Base-by-base conservation (phyloP, 1,140 invertebrate genomes). In the Nomia melanderi region DNA sequence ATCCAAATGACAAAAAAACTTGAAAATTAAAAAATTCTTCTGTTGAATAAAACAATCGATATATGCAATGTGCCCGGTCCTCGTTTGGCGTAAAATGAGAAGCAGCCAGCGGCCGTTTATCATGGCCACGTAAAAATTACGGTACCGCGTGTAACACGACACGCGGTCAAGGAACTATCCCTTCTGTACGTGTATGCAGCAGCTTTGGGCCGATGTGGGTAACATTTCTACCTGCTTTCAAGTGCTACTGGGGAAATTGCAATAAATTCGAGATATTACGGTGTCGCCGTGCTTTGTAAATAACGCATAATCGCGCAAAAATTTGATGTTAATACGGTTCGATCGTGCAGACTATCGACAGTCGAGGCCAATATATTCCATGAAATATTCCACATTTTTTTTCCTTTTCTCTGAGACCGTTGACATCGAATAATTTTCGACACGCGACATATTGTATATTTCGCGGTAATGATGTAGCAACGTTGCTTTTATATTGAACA, bases 321-420 rank as follows among this genome's bases (percentile, higher is more conserved):
- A 77, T 53, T 77, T 25, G 67, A 60, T 66, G 62, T 70, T 75
- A 73, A 81, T 69, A 25, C 53, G 50, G 23, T 63, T 75, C n/a
- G 14, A 79, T 75, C 29, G 44, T 41, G 17, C 29, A 23, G n/a
- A 36, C n/a, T 31, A 41, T 60, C 60, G 11, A 33, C 29, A 50
- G 54, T 20, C 14, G 14, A n/a, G 8, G 6, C 53, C 41, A 17
- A 53, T 47, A 33, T 59, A 54, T 62, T 53, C 29, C 44, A 17
- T 33, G 33, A 70, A 60, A 60, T 69, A 70, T 62, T 27, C 39
- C 31, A 5, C 12, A 7, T 36, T 12, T 1, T 20, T 31, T 70
- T 31, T 77, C 60, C n/a, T 67, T 62, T 44, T 41, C 39, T 36
- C n/a, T 6, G 4, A 14, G 29, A 62, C n/a, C 14, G 20, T 25